phyloP scores from a whole-genome alignment of 23 tunicate genomes.

The Phallusia fumigata region DNA sequence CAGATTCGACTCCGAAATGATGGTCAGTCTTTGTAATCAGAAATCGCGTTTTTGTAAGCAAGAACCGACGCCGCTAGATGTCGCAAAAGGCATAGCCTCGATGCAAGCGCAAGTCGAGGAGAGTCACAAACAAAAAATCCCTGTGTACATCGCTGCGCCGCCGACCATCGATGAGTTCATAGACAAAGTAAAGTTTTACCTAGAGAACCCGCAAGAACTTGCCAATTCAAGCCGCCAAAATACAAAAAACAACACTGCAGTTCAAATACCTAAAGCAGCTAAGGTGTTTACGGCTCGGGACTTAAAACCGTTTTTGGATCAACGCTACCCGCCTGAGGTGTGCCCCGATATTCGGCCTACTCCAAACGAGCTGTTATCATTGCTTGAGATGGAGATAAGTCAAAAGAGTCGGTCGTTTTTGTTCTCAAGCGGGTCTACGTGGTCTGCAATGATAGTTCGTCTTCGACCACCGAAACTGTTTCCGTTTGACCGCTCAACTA shows the following conservation, averaged over 20 bases:
- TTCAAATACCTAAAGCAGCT: not conserved
- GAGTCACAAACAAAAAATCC: not conserved
- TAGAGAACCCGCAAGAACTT: not conserved
- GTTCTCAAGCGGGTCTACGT: constrained; percentile 10
- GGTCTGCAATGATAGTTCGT: constrained; percentile 26
- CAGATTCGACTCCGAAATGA: not conserved
- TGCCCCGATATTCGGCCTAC: constrained; percentile 22
- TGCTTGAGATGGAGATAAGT: constrained; percentile 16
- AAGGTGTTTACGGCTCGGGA: not conserved
- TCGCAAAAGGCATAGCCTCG: not conserved
- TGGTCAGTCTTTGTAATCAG: not conserved
- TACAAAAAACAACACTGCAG: not conserved
- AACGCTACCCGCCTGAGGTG: not conserved
- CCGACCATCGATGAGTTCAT: not conserved
- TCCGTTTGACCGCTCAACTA: constrained; percentile 16
- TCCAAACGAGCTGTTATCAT: constrained; percentile 13
- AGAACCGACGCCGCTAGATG: constrained; percentile 5
- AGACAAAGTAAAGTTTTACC: not conserved
- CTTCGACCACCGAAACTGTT: not conserved
- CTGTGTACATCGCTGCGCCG: constrained; percentile 4
- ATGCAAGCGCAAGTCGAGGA: not conserved
- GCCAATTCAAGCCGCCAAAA: not conserved
- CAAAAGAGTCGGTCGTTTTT: constrained; percentile 3
- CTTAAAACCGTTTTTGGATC: not conserved
- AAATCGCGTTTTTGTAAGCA: not conserved